phyloP scores from a whole-genome alignment of 53 echinoderm and acorn worm species.

The Henricia sp. region DNA sequence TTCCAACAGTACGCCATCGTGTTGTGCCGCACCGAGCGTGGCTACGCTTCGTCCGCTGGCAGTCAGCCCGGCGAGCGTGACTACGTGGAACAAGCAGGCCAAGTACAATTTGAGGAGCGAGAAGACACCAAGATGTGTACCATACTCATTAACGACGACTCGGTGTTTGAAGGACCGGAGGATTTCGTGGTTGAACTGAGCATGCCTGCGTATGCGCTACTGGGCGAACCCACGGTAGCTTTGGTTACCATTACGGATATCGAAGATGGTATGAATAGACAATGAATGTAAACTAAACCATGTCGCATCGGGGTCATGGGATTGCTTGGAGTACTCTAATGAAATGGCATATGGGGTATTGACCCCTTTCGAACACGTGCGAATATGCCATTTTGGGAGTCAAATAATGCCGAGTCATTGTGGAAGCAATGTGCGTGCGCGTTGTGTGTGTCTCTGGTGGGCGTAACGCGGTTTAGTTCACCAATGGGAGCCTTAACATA shows the following conservation, averaged over 20 bases:
- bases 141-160: conserved; percentile 90
- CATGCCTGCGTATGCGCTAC: conserved; percentile 94
- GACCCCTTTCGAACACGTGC: too few species aligned
- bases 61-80: conserved; percentile 80
- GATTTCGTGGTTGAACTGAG: conserved; percentile 91
- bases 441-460: too few species aligned
- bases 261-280: conserved; percentile 80
- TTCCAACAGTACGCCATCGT: conserved; percentile 93
- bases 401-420: too few species aligned
- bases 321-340: neutral
- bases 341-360: too few species aligned
- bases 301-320: neutral
- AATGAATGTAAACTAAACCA: neutral
- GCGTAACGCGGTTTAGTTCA: too few species aligned
- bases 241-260: conserved; percentile 83
- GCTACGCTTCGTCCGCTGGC: conserved; percentile 71
- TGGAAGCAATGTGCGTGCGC: too few species aligned
- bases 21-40: conserved; percentile 86
- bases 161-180: conserved; percentile 87
- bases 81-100: conserved; percentile 92
- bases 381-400: too few species aligned
- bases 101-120: conserved; percentile 97
- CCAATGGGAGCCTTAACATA: too few species aligned
- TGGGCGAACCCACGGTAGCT: conserved; percentile 84
- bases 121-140: conserved; percentile 92